Evolutionary conservation across 2,113 vertebrate genomes (phyloP).

Genomic region (Myiagra hebetior): DNA sequence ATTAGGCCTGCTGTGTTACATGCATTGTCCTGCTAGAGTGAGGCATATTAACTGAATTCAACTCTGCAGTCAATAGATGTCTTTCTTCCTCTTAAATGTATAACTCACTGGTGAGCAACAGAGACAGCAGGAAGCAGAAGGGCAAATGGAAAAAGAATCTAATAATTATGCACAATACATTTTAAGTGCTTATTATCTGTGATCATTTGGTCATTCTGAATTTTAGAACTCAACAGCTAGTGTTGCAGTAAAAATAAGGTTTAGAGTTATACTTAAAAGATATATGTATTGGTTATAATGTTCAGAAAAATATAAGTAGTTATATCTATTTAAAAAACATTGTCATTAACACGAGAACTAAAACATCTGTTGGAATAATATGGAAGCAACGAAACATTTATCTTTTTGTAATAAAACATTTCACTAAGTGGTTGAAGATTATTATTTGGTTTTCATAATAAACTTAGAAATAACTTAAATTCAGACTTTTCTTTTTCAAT

Average conservation of each 20-base stretch:
- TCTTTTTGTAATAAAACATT: not conserved
- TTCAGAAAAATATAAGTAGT: not conserved
- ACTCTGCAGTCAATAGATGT: not conserved
- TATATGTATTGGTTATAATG: not conserved
- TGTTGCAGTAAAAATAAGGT: not conserved
- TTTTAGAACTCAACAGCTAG: not conserved
- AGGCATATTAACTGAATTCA: slow-evolving; percentile 5
- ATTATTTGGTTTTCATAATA: not conserved
- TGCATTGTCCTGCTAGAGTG: not conserved
- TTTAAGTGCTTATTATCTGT: not conserved
- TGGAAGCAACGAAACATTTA: not conserved
- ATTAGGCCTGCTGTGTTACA: slow-evolving; percentile 19
- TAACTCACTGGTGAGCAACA: not conserved
- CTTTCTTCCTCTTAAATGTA: not conserved
- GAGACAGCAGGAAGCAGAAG: not conserved
- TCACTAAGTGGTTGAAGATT: not conserved
- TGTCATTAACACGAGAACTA: not conserved
- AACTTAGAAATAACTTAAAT: not conserved
- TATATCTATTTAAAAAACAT: not conserved
- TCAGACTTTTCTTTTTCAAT: not conserved
- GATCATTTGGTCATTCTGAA: not conserved
- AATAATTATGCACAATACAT: not conserved
- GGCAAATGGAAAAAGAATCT: not conserved
- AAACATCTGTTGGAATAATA: not conserved
- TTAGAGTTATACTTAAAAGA: not conserved